Base-by-base conservation (phyloP, 2,888 invertebrate species). In the Magallana nippona region DNA sequence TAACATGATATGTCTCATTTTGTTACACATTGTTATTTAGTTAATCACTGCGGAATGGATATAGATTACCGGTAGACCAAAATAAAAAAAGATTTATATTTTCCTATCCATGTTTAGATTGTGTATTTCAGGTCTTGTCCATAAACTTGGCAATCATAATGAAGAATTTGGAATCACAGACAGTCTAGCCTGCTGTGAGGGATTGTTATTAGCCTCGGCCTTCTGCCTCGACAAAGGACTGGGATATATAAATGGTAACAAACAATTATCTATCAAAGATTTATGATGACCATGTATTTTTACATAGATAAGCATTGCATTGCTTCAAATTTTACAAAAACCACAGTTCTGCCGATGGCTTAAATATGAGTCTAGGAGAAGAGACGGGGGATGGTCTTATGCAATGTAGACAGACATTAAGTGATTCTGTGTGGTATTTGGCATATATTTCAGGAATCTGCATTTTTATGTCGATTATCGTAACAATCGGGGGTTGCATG, bases 101-200 rank as follows among this genome's bases (percentile, higher is more conserved):
- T 27, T 15, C 15, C n/a, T 15, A 22, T 27, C 55, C 11, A 55
- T 57, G 17, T 82, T 56, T 77, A 44, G 27, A 22, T 79, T 77
- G 15, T n/a, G 55, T 62, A 79, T 89, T 87, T 2, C 80, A 92
- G 92, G 91, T 44, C 22, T 88, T 13, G 91, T 92, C 17, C 88
- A 85, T 44, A 93, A 93, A 82, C 60, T 92, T 22, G 82, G 88
- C 8, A 93, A 93, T 85, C 93, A 93, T 79, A 85, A 86, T 62
- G 90, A 89, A 71, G 92, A 92, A 60, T 93, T 92, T 88, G 92
- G 92, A 11, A 89, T 90, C 19, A 93, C 93, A 2, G 93, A 93
- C 85, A 89, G 92, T 79, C 80, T 93, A 15, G 89, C 88, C 87
- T 84, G 87, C 71, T 87, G 87, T 83, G 89, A 89, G n/a, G 84